Evolutionary conservation across 2,113 vertebrate species (phyloP), one percentile per base, ranked within the genome.

Genomic region (Pachycephala philippinensis): DNA sequence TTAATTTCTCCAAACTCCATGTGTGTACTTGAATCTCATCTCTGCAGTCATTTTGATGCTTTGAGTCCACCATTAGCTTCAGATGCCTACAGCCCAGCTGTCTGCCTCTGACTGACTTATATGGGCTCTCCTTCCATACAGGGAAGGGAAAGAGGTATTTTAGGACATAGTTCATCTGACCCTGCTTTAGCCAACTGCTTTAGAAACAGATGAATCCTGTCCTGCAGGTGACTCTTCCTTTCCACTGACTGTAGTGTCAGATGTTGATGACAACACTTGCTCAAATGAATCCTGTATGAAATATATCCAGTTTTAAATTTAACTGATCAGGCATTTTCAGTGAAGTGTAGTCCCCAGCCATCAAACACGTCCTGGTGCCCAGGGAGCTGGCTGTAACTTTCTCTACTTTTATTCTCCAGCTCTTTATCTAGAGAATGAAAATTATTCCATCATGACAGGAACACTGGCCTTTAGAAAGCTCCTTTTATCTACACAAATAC

Each of bases 391-490:
- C 47, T 74, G 28, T 60, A 82, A 45, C 59, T 92, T 93, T 79
- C 84, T 83, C 37, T 82, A 24, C 75, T 95, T 87, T 60, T 80
- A 63, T 92, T 93, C 56, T 92, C 15, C 42, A 86, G 37, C 75
- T 92, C 76, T 95, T 87, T 93, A 85, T 95, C 82, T 84, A 40
- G 37, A 52, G 44, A 92, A 90, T 56, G 71, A 78, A 93, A 92
- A 92, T 93, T 89, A 81, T 90, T 94, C 68, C 83, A 50, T 88
- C 49, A 5, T 92, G 86, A 89, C 60, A 90, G 79, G 52, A 86
- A 84, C 42, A 35, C 53, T 96, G 90, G 92, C 86, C 90, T 92
- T 95, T 72, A 92, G 92, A 96, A 95, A 90, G 92, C 90, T 94
- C 53, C 69, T 93, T 94, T 94, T 96, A 95, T 95, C 93, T 96